Evolutionary conservation across 2,888 invertebrate species (phyloP), one percentile per base, ranked within the genome.

Genomic region (Chelonus formosanus): DNA sequence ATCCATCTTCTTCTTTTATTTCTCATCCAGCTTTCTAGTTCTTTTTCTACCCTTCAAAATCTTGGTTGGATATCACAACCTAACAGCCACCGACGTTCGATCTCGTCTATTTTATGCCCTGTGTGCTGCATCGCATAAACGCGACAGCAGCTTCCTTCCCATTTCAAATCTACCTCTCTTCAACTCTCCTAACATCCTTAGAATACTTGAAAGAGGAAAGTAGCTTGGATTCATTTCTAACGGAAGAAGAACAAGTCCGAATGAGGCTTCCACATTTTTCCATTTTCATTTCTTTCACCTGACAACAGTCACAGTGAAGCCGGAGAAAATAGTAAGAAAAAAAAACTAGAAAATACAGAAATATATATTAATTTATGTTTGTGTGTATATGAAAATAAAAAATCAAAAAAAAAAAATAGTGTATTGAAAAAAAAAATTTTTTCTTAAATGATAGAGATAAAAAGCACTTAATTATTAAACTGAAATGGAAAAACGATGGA

Each of bases 61-160:
- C 6, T 52, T 31, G 52, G 34, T 31, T 34, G 34, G 34, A 60
- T 60, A 60, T 65, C 48, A 35, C 48, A 55, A 65, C 47, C 55
- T 20, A 65, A 44, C 40, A 47, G 54, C n/a, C 10, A 8, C 20
- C 48, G 65, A 65, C 66, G 68, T 70, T 70, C 71, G 66, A 71
- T 70, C 69, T 67, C 67, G 56, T 67, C 65, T 55, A 65, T 69
- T 70, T 70, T 70, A 70, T 62, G 63, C 53, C 53, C 65, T 52
- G 50, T 52, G 67, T 48, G 55, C 47, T 67, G 55, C 59, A 67
- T 66, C 62, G 62, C 53, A 52, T 58, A 66, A 67, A 20, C 56
- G 61, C 64, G 56, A 43, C 56, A 45, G 36, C 59, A 57, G 56
- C 35, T 53, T 65, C 44, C 34, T 35, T 52, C 35, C 47, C 58